Evolutionary conservation across 2,113 vertebrate genomes (phyloP), one percentile per base, ranked within the genome.

Genomic region (Benitochromis conjunctus): DNA sequence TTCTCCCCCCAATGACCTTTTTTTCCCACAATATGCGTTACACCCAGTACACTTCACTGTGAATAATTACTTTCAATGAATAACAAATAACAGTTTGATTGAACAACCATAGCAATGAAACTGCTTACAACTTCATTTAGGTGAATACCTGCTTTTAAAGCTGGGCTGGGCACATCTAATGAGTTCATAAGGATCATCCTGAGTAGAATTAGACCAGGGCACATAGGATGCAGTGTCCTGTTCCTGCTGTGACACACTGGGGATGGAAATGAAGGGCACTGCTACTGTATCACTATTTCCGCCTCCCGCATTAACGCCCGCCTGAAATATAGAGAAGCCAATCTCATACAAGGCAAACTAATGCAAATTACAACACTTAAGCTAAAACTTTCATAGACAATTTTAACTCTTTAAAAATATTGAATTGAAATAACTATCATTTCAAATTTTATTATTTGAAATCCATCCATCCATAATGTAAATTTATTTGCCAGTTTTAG

Each of bases 121-220:
- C 4, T 58, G 12, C 56, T 64, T 79, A 82, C 16, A 58, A 43
- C 9, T 76, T 80, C 14, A 48, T 53, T 53, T 76, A 34, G 36
- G 1, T 24, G 2, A 86, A 60, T 94, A 96, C 94, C 94, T 96
- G 91, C 48, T 95, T 81, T 86, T 88, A 74, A 60, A 46, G 71
- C 36, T 85, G 82, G 29, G 90, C 86, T 93, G 92, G 36, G 74
- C 12, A 89, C 55, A 92, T 19, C 69, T 88, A 31, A 84, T 60
- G 11, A 92, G 84, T 81, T 94, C 84, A 86, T 83, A 90, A n/a
- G 90, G 79, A 78, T 96, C 91, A 8, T 94, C 91, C 11, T 91
- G 82, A 51, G 86, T 78, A 43, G 51, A 86, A 55, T 83, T 38
- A 92, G 94, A 89, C 96, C 95, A 95, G 51, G 86, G 88, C 64